Base-by-base conservation (phyloP, 2,888 invertebrate species). In the Ectemnius lituratus region DNA sequence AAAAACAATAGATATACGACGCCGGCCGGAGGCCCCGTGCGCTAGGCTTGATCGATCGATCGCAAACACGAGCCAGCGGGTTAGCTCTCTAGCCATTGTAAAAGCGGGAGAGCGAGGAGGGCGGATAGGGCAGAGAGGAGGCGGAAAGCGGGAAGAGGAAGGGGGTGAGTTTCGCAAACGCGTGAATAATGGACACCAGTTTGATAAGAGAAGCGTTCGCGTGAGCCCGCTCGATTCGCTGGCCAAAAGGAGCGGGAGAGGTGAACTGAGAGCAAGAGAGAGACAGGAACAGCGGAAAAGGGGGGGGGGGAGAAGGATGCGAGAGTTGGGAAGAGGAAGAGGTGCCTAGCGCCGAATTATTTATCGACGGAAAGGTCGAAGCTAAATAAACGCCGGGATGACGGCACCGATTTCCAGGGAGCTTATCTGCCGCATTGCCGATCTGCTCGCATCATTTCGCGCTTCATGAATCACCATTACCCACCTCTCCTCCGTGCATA, bases 141-240 rank as follows among this genome's bases (percentile, higher is more conserved):
- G 23, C 23, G 23, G 23, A 23, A 23, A 23, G 23, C 23, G 23
- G 23, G 23, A 23, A 23, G 23, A 2, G 23, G 23, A 2, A 2
- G 11, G 52, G 52, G 14, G 83, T 80, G 84, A 81, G 86, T 84
- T 86, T 92, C 92, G 93, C 92, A 92, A 92, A 91, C 91, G 90
- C 86, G 87, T 88, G 87, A 87, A 88, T 88, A 88, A 89, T 89
- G 88, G 88, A 88, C 88, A 87, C 86, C 81, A 84, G 87, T 86
- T 87, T 87, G 87, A 89, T 88, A 89, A 87, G 86, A 85, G 87
- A 86, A 85, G 89, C 88, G 90, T 85, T 90, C 89, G 90, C 90
- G 90, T 91, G 91, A 92, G 90, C 90, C 90, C 90, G 89, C 91
- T 90, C 91, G 91, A 91, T 92, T 91, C 86, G 70, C 70, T 28